Evolutionary conservation across 2,888 invertebrate genomes (phyloP).

Genomic region (Nomada goodeniana): DNA sequence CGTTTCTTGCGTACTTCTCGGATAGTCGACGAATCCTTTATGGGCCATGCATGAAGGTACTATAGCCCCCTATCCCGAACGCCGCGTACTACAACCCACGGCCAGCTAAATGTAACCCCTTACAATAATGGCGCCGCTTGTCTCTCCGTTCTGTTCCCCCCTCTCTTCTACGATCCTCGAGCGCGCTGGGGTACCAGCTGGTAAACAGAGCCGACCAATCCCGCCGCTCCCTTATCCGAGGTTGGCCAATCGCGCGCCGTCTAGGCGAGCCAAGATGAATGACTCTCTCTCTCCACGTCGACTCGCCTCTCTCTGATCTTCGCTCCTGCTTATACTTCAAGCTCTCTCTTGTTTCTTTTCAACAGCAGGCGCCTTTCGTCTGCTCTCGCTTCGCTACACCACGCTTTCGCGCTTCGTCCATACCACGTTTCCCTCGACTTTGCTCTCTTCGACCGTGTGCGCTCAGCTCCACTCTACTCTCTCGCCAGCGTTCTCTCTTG

Average conservation of each 20-base stretch:
- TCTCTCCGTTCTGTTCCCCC: constrained; percentile 85
- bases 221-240: constrained; percentile 78
- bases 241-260: constrained; percentile 79
- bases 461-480: constrained; percentile 48
- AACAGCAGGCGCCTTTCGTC: constrained; percentile 57
- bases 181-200: constrained; percentile 85
- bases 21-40: constrained; percentile 92
- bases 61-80: constrained; percentile 93
- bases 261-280: constrained; percentile 84
- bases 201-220: constrained; percentile 84
- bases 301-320: constrained; percentile 82
- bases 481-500: constrained; percentile 35
- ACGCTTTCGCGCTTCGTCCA: constrained; percentile 50
- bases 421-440: constrained; percentile 44
- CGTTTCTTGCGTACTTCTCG: constrained; percentile 87
- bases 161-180: constrained; percentile 62
- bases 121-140: constrained; percentile 85
- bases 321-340: constrained; percentile 63
- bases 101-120: constrained; percentile 85
- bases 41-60: constrained; percentile 94
- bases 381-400: constrained; percentile 50
- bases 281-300: constrained; percentile 76
- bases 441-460: constrained; percentile 36
- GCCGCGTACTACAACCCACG: constrained; percentile 86
- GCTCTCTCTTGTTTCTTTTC: constrained; percentile 64